Base-by-base conservation (phyloP, 2,797 vertebrate genomes). In the Hemitrygon akajei region DNA sequence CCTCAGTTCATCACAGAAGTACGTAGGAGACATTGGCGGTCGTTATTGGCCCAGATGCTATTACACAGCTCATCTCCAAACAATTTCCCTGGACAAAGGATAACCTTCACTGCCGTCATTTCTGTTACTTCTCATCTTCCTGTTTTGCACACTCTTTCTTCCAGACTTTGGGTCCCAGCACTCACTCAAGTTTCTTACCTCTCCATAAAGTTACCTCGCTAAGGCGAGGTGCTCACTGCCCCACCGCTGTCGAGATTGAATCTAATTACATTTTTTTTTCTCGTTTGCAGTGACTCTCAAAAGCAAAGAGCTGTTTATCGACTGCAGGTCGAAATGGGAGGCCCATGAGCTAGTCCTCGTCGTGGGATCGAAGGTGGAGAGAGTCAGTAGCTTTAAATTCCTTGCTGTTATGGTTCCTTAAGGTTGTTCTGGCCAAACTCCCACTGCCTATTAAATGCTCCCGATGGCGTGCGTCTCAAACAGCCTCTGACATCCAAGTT, bases 231-330 rank as follows among this genome's bases (percentile, higher is more conserved):
- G 20, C 56, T 82, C 56, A 37, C 27, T 82, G 56, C 25, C 22
- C 58, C 47, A 5, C 81, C 58, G 47, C 14, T 27, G 9, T 58
- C 25, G 0, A 58, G 4, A 11, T 40, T 16, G 81, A 84, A 84
- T 84, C 56, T 58, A 58, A 69, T 71, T 66, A n/a, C 63, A 9
- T 18, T 2, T 93, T n/a, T 93, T n/a, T 27, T n/a, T 27, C 56
- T 93, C 94, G 82, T n/a, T 0, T 94, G 14, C 96, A 98, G 98
- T 94, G 98, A 98, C 47, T 47, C 47, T 47, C 47, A 47, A 47
- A 47, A 47, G 2, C 47, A 47, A 47, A 47, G 47, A 47, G 47
- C 47, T 1, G 47, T 3, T 47, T 47, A 47, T 3, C 47, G 3
- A 47, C 47, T 47, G 47, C 47, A 47, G 47, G 47, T 47, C 47